Conservation (phyloP, 92 coral and sea anemone species). For the Phenganax stokvisi region DNA sequence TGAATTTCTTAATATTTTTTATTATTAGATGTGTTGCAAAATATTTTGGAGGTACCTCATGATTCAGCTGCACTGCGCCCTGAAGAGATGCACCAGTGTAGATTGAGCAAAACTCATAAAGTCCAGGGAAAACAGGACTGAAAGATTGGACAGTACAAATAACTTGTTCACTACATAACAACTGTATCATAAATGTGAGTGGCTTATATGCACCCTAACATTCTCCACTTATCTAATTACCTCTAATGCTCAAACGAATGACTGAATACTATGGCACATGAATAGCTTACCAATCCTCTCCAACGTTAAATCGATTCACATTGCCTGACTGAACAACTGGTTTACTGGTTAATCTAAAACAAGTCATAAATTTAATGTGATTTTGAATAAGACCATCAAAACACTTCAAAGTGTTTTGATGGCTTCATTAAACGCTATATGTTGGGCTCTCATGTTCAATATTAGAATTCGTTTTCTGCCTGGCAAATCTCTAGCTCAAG, state of each 20-base stretch:
- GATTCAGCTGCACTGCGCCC: slow-evolving; percentile 90
- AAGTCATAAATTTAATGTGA: slow-evolving; percentile 14
- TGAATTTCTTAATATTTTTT: background rate
- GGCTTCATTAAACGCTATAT: no score
- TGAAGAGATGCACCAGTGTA: slow-evolving; percentile 97
- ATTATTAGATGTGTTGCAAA: background rate
- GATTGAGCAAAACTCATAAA: slow-evolving; percentile 96
- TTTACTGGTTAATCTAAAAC: slow-evolving; percentile 75
- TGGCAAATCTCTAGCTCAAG: background rate
- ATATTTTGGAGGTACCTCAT: slow-evolving; percentile 56
- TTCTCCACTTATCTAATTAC: no score
- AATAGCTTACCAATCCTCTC: slow-evolving; percentile 87
- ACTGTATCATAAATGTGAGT: no score
- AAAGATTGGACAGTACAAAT: no score
- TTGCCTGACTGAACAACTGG: slow-evolving; percentile 57
- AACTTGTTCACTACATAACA: no score
- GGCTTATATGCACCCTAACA: no score
- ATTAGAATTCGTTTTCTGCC: no score
- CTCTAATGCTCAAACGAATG: background rate
- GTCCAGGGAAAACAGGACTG: slow-evolving; percentile 90
- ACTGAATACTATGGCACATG: background rate
- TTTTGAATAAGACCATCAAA: background rate
- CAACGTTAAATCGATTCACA: slow-evolving; percentile 75
- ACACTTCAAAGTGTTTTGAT: no score
- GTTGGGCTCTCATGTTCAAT: no score